Evolutionary conservation across 23 tunicate genomes (phyloP).

Genomic region (Phallusia fumigata): DNA sequence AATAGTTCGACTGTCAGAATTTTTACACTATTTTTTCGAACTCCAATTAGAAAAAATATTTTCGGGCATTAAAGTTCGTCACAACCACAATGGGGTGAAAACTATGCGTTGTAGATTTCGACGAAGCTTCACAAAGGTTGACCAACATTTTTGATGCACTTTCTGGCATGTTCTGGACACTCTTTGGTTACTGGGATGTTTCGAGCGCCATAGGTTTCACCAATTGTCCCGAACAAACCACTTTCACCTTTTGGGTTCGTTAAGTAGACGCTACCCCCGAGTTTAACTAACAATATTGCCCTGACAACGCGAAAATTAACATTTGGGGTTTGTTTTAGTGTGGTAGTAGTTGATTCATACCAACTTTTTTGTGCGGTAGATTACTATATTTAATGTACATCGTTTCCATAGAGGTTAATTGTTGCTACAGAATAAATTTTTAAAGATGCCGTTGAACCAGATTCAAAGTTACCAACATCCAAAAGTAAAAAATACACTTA

Average conservation of each 20-base stretch:
- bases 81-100: neutral
- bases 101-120: neutral
- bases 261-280: neutral
- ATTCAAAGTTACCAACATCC: too few species aligned
- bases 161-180: slow-evolving; percentile 49
- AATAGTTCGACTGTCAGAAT: too few species aligned
- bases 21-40: too few species aligned
- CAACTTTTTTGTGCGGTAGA: neutral
- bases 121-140: neutral
- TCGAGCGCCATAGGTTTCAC: neutral
- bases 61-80: too few species aligned
- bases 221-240: slow-evolving; percentile 24
- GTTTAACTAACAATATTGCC: neutral
- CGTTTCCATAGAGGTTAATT: neutral
- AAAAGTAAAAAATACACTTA: too few species aligned
- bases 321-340: neutral
- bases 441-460: neutral
- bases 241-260: neutral
- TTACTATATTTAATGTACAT: neutral
- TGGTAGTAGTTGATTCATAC: neutral
- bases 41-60: too few species aligned
- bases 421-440: neutral
- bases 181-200: slow-evolving; percentile 53
- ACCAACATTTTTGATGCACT: slow-evolving; percentile 24
- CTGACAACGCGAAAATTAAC: neutral